Base-by-base conservation (phyloP, 2,113 vertebrate genomes). In the Laticauda laticaudata region DNA sequence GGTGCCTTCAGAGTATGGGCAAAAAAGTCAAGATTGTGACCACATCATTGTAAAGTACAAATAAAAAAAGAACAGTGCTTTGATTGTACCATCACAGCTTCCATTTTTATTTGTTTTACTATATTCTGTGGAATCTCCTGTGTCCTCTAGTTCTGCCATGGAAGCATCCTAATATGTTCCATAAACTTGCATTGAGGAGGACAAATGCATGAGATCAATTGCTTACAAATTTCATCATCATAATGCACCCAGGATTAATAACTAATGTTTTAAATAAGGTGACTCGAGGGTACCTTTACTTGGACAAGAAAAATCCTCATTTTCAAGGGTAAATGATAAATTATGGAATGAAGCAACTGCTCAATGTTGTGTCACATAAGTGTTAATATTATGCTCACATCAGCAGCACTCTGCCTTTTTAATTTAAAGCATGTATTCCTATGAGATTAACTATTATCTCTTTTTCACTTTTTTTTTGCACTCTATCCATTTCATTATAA, bases 381-480 rank as follows among this genome's bases (percentile, higher is more conserved):
- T 91, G 93, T 94, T 89, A 95, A 92, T 95, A 94, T 94, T 96
- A 93, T 94, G 94, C 91, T 96, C 94, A 59, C 91, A 95, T 91
- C 95, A 93, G 95, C 95, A 95, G 95, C 92, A 64, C 93, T 23
- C 69, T 61, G 54, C 92, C 91, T 93, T 94, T 97, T 96, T 96
- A 95, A 97, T 95, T 95, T 95, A 92, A 93, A 94, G 92, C 55
- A 1, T 95, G 95, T 94, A 93, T 94, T 96, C 95, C 96, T 94
- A 29, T 1, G 94, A 95, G 97, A 95, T 24, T 95, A 92, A 93
- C 94, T 94, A 93, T 94, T 93, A 86, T 94, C 95, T 94, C 61
- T 90, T 48, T 81, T 81, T 90, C 94, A 86, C 88, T 90, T 94
- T 24, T n/a, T 48, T 69, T 51, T 81, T 23, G 51, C 96, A 96